Base-by-base conservation (phyloP, 2,113 vertebrate genomes). In the Bambusicola thoracicus region DNA sequence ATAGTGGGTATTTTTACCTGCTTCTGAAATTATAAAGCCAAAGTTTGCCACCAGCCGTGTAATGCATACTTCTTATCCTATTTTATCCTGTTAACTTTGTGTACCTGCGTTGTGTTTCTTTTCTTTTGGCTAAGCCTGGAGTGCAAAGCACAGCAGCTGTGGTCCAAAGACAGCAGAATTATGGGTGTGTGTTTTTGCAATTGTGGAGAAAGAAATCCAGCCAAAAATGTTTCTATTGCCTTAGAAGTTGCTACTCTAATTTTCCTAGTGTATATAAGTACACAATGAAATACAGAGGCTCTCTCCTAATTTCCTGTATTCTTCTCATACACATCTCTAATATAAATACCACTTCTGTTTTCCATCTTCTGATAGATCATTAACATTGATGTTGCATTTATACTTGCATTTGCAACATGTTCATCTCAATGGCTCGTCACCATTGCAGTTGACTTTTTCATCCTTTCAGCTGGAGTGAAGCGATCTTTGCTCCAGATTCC, bases 111-210 rank as follows among this genome's bases (percentile, higher is more conserved):
- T 85, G 83, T 0, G 53, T 91, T 94, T 86, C 24, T 96, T 96
- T 95, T 94, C 40, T 90, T 91, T 62, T 7, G 15, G 65, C 65
- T 92, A 87, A 89, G 44, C 36, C 77, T 75, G 48, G n/a, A 95
- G 78, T 56, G 36, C 44, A 84, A 81, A 95, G 72, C 69, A 85
- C 46, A 94, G 78, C 74, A 81, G 68, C 63, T 90, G 92, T 2
- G 4, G 24, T 91, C 66, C 90, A 87, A 85, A 70, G 94, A 90
- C 44, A 93, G 69, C 62, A 89, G 91, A 95, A 85, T 94, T 87
- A 53, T 51, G 68, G 92, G 69, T 96, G 77, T 95, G 69, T 97
- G 46, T 85, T 96, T 96, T 95, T 93, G 88, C 88, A 85, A 93
- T 84, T 72, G 77, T 91, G 44, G 67, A 76, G 92, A 81, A 67